These are phyloP conservation scores for Mormyrus iriodes DNA, from an alignment of 2,113 vertebrate genomes.

Conservation along the genomic window DNA sequence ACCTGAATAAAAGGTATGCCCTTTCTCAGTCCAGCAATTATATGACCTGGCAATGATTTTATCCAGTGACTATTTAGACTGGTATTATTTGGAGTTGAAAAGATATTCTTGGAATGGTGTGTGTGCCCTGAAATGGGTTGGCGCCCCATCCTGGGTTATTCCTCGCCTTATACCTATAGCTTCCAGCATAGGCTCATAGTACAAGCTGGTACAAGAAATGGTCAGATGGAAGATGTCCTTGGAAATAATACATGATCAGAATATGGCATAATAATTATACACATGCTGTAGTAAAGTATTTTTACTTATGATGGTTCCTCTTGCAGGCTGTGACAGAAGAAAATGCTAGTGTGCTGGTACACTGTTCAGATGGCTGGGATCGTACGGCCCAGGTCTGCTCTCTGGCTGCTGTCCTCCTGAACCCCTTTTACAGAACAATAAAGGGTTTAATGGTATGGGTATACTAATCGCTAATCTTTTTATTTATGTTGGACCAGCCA, in stretches of 20 bases:
- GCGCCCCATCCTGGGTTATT: no score
- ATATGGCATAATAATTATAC: background rate
- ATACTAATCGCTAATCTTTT: background rate
- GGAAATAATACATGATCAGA: background rate
- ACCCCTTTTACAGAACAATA: conserved; percentile 70
- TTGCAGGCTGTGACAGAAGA: conserved; percentile 65
- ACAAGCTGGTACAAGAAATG: background rate
- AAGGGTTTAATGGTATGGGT: conserved; percentile 73
- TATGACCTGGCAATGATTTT: no score
- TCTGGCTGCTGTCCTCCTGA: conserved; percentile 62
- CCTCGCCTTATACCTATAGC: no score
- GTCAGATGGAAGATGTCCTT: background rate
- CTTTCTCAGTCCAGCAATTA: background rate
- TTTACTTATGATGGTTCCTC: background rate
- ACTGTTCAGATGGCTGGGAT: conserved; percentile 75
- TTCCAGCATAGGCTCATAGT: no score
- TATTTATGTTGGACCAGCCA: background rate
- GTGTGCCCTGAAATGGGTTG: no score
- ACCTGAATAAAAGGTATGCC: background rate
- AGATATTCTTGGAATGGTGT: no score
- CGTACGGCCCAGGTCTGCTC: conserved; percentile 73
- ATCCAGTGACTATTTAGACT: no score
- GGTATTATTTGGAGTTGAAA: no score
- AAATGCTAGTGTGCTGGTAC: conserved; percentile 64
- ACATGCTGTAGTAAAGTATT: background rate